Evolutionary conservation across 1,140 invertebrate genomes (phyloP), one percentile per base, ranked within the genome.

Genomic region (Drosophila truncata): DNA sequence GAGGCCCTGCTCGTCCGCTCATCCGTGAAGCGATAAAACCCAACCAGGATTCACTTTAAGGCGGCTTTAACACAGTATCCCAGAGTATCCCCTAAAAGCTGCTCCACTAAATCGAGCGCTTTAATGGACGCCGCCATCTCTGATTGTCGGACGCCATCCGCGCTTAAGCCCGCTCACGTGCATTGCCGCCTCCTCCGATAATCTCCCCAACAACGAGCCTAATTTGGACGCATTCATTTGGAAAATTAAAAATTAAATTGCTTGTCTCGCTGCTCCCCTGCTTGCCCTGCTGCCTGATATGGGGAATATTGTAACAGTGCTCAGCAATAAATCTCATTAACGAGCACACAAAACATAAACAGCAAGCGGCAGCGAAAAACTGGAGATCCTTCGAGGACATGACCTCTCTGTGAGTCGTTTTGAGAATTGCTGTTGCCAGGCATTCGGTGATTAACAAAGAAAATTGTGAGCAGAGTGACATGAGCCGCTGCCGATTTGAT

Each of bases 191-290:
- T 37, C 47, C 55, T 27, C 47, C 55, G 60, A 81, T 90, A 78
- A 76, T 90, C 74, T 61, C 52, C 31, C 74, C 70, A 90, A 63
- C 80, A 88, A 90, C 87, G 78, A 85, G 85, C 85, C 85, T 82
- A 85, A 91, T 91, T 90, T 91, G 81, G 7, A 35, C 75, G 85
- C 85, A 91, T 90, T 90, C 85, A 91, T 82, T 90, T 91, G 85
- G 85, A 90, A 90, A 90, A 90, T 90, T 90, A 90, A 90, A 90
- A 90, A 90, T 90, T 90, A 90, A 90, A 90, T 90, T 91, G 85
- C 85, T 91, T 90, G 85, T 90, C 63, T 85, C 74, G 81, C 50
- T 85, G 78, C 67, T 57, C 52, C 55, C 69, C n/a, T n/a, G 20
- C 20, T 14, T 18, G 29, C 37, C 52, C 47, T 7, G 8, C 4